Percentiles rank a stretch among this genome's conserved stretches.
These are phyloP conservation scores for Nestor notabilis DNA, from an alignment of 2,113 vertebrate species.

Conservation along the genomic window DNA sequence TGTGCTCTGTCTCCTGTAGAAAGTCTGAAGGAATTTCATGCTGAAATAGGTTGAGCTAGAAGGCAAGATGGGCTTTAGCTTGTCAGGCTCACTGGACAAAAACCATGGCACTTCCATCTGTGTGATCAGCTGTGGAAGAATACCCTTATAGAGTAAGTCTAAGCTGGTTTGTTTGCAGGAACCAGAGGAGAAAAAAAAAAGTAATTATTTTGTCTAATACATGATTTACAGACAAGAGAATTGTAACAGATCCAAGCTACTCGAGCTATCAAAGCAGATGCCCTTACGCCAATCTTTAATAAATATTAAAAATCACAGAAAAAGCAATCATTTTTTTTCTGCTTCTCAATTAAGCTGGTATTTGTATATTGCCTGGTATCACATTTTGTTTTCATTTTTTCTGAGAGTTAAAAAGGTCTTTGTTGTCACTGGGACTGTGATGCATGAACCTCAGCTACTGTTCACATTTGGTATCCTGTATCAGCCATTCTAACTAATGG, in stretches of 20 bases:
- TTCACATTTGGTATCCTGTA: constrained; percentile 69
- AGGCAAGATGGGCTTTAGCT: neutral
- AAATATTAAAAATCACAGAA: constrained; percentile 5
- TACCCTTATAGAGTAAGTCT: neutral
- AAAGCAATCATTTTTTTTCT: constrained; percentile 2
- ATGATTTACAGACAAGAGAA: neutral
- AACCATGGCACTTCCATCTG: neutral
- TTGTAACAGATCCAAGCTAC: neutral
- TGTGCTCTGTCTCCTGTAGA: neutral
- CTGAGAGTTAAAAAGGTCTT: constrained; percentile 64
- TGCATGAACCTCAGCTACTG: constrained; percentile 57
- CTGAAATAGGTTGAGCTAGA: neutral
- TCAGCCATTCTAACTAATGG: constrained; percentile 72
- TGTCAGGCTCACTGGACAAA: neutral
- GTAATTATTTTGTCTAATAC: neutral
- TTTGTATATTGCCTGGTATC: constrained; percentile 51
- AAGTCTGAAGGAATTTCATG: neutral
- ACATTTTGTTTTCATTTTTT: constrained; percentile 68
- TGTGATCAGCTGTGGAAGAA: neutral
- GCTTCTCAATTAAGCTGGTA: constrained; percentile 42
- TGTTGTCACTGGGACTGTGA: constrained; percentile 56
- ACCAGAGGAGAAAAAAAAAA: fast-evolving
- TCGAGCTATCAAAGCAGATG: neutral
- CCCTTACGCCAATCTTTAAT: neutral
- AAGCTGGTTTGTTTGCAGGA: neutral